Conservation (phyloP, 2,797 vertebrate genomes). For the Gymnodraco acuticeps region DNA sequence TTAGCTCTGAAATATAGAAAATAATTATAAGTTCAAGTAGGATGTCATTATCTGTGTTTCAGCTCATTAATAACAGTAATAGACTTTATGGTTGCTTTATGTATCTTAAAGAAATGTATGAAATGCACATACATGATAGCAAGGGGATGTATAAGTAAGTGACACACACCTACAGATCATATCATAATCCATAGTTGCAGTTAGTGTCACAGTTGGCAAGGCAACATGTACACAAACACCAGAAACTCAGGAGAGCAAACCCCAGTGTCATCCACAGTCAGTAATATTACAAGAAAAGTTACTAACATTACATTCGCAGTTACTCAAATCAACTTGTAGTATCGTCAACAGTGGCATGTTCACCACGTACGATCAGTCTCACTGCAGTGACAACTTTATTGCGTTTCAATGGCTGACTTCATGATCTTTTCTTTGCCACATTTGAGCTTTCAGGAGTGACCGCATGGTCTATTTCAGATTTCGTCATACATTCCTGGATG, state of each 20-base stretch:
- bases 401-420: conserved; percentile 26
- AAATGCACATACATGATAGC: not conserved
- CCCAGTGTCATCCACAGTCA: conserved; percentile 12
- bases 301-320: not conserved
- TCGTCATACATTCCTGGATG: conserved; percentile 52
- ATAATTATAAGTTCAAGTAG: not conserved
- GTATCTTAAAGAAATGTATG: not conserved
- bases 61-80: not conserved
- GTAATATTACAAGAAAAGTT: too few relatives aligned
- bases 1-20: not conserved
- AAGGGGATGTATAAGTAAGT: not conserved
- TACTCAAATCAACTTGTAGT: conserved; percentile 44
- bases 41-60: not conserved
- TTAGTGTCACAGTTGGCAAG: conserved; percentile 40
- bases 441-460: conserved; percentile 40
- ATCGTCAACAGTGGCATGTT: conserved; percentile 6
- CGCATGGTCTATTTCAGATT: conserved; percentile 23
- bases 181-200: conserved; percentile 1
- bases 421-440: conserved; percentile 18
- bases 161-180: not conserved
- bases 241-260: conserved; percentile 11
- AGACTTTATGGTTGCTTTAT: not conserved
- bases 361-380: not conserved
- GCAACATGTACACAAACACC: conserved; percentile 47
- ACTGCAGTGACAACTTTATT: conserved; percentile 28